Evolutionary conservation across 2,797 vertebrate genomes (phyloP).

Genomic region (Vireo griseus): DNA sequence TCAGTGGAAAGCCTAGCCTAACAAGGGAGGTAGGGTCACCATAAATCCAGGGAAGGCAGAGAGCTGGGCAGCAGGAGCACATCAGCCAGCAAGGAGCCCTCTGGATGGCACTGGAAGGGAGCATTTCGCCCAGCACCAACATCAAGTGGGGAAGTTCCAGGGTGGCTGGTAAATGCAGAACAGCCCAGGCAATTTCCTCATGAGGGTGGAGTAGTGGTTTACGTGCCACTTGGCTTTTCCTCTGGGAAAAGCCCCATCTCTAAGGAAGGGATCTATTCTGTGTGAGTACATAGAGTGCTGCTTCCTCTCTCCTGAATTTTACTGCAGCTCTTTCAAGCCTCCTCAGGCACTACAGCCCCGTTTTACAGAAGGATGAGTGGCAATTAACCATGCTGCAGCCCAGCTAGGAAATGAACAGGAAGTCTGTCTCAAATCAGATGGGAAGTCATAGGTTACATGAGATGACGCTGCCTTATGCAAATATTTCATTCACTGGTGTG

Average conservation of each 20-base stretch:
- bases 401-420: not conserved
- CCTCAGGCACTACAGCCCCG: not conserved
- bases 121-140: not conserved
- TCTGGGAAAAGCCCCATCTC: not conserved
- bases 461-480: rapidly evolving
- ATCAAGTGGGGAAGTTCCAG: not conserved
- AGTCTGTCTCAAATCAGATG: not conserved
- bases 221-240: not conserved
- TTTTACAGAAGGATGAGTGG: not conserved
- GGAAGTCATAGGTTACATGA: not conserved
- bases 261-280: not conserved
- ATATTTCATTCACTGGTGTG: not conserved
- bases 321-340: not conserved
- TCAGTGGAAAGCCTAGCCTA: not conserved
- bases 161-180: not conserved
- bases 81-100: not conserved
- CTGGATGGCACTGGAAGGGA: not conserved
- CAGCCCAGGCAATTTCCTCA: not conserved
- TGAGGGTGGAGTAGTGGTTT: not conserved
- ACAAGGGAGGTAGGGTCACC: not conserved
- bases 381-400: not conserved
- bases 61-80: not conserved
- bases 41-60: not conserved
- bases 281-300: not conserved
- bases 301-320: not conserved